phyloP scores from a whole-genome alignment of 2,113 vertebrate species.

The Galbula dea region DNA sequence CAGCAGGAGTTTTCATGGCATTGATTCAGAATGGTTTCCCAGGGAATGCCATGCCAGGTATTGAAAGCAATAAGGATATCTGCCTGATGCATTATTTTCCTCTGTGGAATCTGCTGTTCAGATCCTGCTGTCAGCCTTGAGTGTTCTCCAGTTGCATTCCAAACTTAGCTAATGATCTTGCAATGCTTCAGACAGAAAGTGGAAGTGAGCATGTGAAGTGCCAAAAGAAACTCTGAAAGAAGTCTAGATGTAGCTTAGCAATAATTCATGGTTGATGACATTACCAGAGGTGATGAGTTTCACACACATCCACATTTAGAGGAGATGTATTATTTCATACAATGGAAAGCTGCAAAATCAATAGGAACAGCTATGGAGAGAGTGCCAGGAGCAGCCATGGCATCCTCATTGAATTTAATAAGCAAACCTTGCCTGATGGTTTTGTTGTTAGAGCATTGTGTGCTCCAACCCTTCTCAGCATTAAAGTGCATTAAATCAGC shows the following conservation, averaged over 20 bases:
- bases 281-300: slow-evolving; percentile 47
- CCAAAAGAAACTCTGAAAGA: slow-evolving; percentile 49
- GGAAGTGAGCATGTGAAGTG: slow-evolving; percentile 20
- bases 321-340: background rate
- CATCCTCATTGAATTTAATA: background rate
- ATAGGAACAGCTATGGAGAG: slow-evolving; percentile 8
- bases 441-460: slow-evolving; percentile 29
- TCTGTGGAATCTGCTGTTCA: slow-evolving; percentile 26
- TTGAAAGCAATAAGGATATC: slow-evolving; percentile 44
- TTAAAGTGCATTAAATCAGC: background rate
- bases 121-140: slow-evolving; percentile 17
- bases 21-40: slow-evolving; percentile 54
- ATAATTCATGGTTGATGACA: slow-evolving; percentile 48
- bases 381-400: background rate
- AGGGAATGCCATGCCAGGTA: slow-evolving; percentile 17
- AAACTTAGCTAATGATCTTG: slow-evolving; percentile 18
- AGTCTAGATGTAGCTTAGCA: background rate
- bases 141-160: slow-evolving; percentile 20
- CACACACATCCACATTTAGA: slow-evolving; percentile 9
- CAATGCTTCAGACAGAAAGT: slow-evolving; percentile 28
- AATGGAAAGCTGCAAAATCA: slow-evolving; percentile 41
- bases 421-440: background rate
- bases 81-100: slow-evolving; percentile 52
- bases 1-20: slow-evolving; percentile 41
- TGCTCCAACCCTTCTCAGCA: background rate